Conservation (phyloP, 1,140 invertebrate genomes). For the Nasonia longicornis region DNA sequence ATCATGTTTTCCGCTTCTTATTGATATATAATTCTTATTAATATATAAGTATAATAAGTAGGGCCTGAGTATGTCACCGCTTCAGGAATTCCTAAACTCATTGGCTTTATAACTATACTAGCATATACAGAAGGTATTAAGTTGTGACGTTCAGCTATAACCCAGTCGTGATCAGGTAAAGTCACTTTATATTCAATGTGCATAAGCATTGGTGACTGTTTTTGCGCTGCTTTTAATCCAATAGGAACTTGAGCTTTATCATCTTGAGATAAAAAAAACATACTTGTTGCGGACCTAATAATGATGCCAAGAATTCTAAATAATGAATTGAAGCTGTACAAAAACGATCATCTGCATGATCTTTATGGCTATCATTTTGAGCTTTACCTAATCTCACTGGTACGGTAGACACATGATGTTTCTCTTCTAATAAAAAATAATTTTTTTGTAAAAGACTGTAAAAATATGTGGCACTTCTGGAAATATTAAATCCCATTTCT, state of each 20-base stretch:
- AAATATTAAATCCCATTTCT: conserved; percentile 7
- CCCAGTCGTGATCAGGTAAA: conserved; percentile 60
- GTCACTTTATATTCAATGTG: conserved; percentile 60
- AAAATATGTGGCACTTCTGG: conserved; percentile 21
- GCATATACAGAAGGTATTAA: conserved; percentile 59
- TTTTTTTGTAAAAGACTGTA: conserved; percentile 28
- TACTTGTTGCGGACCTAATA: conserved; percentile 25
- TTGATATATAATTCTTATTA: conserved; percentile 51
- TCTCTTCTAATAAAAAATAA: neutral
- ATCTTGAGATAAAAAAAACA: conserved; percentile 47
- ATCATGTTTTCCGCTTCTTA: conserved; percentile 59
- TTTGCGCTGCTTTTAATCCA: conserved; percentile 50
- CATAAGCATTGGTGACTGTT: conserved; percentile 57
- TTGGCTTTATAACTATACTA: conserved; percentile 49
- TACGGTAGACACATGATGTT: conserved; percentile 47
- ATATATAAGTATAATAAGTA: conserved; percentile 48
- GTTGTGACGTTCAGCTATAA: conserved; percentile 56
- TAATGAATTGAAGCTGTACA: conserved; percentile 27
- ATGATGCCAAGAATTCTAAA: conserved; percentile 31
- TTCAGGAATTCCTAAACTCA: conserved; percentile 54
- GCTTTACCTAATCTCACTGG: conserved; percentile 52
- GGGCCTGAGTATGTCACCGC: conserved; percentile 58
- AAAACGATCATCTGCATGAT: conserved; percentile 51
- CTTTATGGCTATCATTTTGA: conserved; percentile 50
- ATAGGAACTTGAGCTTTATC: conserved; percentile 65